Base-by-base conservation (phyloP, 2,113 vertebrate species). In the Salvelinus namaycush region DNA sequence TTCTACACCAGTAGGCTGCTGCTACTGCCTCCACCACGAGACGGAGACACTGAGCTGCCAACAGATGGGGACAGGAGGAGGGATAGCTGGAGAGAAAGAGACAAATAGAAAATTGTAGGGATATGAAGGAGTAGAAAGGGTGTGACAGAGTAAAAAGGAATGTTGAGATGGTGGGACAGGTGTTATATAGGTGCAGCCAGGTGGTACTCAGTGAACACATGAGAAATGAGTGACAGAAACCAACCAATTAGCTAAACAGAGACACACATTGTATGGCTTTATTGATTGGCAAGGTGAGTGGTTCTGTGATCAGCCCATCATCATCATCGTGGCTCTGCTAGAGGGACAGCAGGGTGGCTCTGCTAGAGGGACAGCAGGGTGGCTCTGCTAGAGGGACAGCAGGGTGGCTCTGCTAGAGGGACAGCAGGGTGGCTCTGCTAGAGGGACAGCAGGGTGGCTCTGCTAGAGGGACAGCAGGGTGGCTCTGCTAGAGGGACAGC, bases 1-100 rank as follows among this genome's bases (percentile, higher is more conserved):
- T 57, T 68, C 68, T 73, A 77, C 66, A 75, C 76, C 48, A 72
- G 70, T 12, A 68, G 34, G 24, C 70, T 65, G 81, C 51, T 44
- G 65, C 51, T 80, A 44, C 39, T 39, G 70, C 59, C 84, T 60
- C 70, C 73, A 68, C 68, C 82, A 79, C 13, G 68, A 27, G 74
- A 51, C 22, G n/a, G 75, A 44, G 39, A 44, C 39, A 44, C 39
- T 44, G 39, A 44, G 39, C 39, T 44, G 34, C 34, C 34, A 1
- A 34, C 34, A 34, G 34, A 34, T 34, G 39, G 14, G 71, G 39
- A 26, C 4, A 18, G 49, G 51, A 27, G 59, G 24, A n/a, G 20
- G 49, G 51, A 66, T 20, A 57, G 9, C 13, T 29, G 49, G 67
- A 34, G 9, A 44, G 39, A 44, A 44, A 44, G 9, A 44, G 8